Evolutionary conservation across 2,888 invertebrate genomes (phyloP), one percentile per base, ranked within the genome.

Genomic region (Alviniconcha strummeri): DNA sequence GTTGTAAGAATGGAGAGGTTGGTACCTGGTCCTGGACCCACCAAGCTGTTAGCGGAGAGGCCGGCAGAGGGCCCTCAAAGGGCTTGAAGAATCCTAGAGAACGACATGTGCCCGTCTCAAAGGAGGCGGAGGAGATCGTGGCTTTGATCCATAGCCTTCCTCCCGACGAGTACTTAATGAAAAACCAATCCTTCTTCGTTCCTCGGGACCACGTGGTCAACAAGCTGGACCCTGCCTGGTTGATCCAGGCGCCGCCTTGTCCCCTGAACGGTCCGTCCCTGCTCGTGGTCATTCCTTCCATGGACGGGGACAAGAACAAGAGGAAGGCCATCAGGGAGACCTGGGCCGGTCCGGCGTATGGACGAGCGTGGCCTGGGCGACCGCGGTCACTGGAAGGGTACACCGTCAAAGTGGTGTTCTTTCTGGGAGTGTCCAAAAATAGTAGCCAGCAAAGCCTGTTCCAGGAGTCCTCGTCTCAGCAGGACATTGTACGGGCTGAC

Each of bases 401-500:
- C 74, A 17, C 54, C 5, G 9, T 81, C 57, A 81, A 81, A 19
- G 74, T 81, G 57, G 75, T 75, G 6, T 81, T 81, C 64, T 60
- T 81, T 19, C 52, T 81, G 1, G 81, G 81, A 8, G 54, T 74
- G 0, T 60, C 79, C 13, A 81, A 72, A 7, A 57, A 36, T 5
- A 19, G 36, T 19, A 36, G 19, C 17, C 17, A 69, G n/a, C 55
- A 36, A 19, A 6, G 36, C 13, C 17, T 36, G 52, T 6, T 13
- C 5, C 75, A 36, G 52, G 57, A 60, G 52, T 56, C 56, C 4
- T 60, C 60, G 57, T 11, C 60, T 15, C 17, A 56, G 1, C 19
- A n/a, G 8, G 81, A 81, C 54, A 81, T 81, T 56, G 81, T 81
- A 13, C 19, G 11, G 81, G 52, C 19, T 5, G 74, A 81, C 75